Evolutionary conservation across 2,797 vertebrate genomes (phyloP), one percentile per base, ranked within the genome.

Genomic region (Enteromius treurensis): DNA sequence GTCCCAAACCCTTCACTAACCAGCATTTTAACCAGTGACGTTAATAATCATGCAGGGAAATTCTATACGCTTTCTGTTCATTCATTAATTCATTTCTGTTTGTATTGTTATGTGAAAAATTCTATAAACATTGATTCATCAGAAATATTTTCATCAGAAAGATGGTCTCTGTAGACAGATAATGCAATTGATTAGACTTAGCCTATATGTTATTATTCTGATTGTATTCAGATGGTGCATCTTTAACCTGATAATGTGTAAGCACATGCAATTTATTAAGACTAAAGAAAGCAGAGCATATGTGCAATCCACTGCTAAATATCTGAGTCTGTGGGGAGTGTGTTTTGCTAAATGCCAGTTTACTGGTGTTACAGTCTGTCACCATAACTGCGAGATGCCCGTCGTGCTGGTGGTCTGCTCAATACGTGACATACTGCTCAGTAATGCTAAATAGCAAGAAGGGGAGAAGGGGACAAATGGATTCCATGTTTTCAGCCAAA

Each of bases 401-500:
- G 3, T 75, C 70, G 65, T 32, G 58, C 67, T 79, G 82, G 87
- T 88, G 82, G 79, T 87, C 85, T 86, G 81, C 70, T 79, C 84
- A 86, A 85, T 69, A 88, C 85, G 88, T 83, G 89, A 90, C 74
- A 69, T 62, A 74, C 86, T 89, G 81, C 82, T 86, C 73, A 49
- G 82, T 88, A 89, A 86, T 89, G 85, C 90, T 86, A 90, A 90
- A 91, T 89, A 85, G 91, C 88, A 89, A 88, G 88, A 85, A 86
- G 68, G 86, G 85, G 89, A 90, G 88, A 86, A 91, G 77, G 89
- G 91, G 90, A 91, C 91, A 95, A 94, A 95, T 95, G 93, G 92
- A 93, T 94, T 91, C 93, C 93, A 95, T 91, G 93, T 94, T 95
- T 93, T 92, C 90, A 92, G 92, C 91, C 90, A 94, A 94, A 93